A percentile compares a stretch with the other conserved stretches of the same genome.
Conservation (phyloP, 2,113 vertebrate species). For the Physeter macrocephalus region DNA sequence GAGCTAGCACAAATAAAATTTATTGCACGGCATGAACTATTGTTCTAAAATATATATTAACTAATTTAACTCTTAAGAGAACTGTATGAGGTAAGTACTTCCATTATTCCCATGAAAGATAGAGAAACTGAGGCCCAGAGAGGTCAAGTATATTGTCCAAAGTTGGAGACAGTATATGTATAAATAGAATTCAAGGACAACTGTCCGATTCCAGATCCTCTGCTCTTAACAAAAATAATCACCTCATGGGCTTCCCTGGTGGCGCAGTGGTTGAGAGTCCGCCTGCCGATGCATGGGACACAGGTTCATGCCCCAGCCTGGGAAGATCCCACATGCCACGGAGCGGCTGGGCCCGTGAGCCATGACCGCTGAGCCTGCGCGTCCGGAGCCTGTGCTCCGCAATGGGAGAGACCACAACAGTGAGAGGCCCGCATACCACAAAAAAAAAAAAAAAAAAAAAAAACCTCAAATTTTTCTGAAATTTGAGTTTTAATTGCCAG, state of each 20-base stretch:
- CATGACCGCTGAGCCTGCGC: too few relatives aligned
- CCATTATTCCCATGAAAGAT: neutral
- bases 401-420: too few relatives aligned
- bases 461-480: neutral
- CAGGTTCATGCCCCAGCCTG: too few relatives aligned
- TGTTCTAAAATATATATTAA: neutral
- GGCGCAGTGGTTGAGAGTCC: too few relatives aligned
- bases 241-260: too few relatives aligned
- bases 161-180: neutral
- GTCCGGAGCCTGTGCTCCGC: too few relatives aligned
- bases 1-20: neutral
- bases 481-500: neutral
- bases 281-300: too few relatives aligned
- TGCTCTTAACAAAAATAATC: neutral
- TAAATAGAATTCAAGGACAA: neutral
- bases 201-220: neutral
- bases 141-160: neutral
- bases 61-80: neutral
- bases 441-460: too few relatives aligned
- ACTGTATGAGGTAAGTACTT: neutral
- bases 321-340: too few relatives aligned
- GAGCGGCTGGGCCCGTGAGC: too few relatives aligned
- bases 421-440: too few relatives aligned
- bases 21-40: neutral
- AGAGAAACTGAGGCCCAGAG: neutral